Base-by-base conservation (phyloP, 2,888 invertebrate species). In the Protophormia terraenovae region DNA sequence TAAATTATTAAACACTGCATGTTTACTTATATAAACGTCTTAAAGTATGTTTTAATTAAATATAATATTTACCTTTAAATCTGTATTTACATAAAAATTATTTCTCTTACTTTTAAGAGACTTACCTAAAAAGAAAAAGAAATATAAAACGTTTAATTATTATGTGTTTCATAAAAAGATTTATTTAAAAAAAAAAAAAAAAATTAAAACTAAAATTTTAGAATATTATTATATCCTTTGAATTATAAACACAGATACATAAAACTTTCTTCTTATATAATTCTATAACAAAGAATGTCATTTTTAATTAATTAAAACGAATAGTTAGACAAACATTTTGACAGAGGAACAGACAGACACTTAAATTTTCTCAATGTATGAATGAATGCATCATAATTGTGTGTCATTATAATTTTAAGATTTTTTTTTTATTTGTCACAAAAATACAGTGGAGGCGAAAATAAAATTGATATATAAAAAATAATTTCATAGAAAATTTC, bases 51-150 rank as follows among this genome's bases (percentile, higher is more conserved):
- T 72, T 64, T 55, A 64, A 64, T 55, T 41, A 16, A 35, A 45
- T 58, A 45, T 66, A 53, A 0, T 19, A 75, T 55, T 79, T 80
- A 80, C 72, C 72, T 64, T 47, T 16, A 19, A 14, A 19, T 35
- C n/a, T n/a, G n/a, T n/a, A n/a, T n/a, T n/a, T n/a, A n/a, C n/a
- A n/a, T n/a, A n/a, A n/a, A n/a, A n/a, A n/a, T n/a, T n/a, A n/a
- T n/a, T n/a, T n/a, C n/a, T n/a, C n/a, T n/a, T n/a, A n/a, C n/a
- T n/a, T n/a, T n/a, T n/a, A n/a, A n/a, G n/a, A n/a, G n/a, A 66
- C 79, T 80, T 72, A 80, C 79, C 79, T 80, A 47, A 60, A 75
- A 80, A 47, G n/a, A 45, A 67, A 47, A 58, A 19, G 14, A 35
- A 66, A 19, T n/a, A 19, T 41, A 24, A 12, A 71, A 14, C 4